Base-by-base conservation (phyloP, 2,888 invertebrate genomes). In the Cephus pulcher region DNA sequence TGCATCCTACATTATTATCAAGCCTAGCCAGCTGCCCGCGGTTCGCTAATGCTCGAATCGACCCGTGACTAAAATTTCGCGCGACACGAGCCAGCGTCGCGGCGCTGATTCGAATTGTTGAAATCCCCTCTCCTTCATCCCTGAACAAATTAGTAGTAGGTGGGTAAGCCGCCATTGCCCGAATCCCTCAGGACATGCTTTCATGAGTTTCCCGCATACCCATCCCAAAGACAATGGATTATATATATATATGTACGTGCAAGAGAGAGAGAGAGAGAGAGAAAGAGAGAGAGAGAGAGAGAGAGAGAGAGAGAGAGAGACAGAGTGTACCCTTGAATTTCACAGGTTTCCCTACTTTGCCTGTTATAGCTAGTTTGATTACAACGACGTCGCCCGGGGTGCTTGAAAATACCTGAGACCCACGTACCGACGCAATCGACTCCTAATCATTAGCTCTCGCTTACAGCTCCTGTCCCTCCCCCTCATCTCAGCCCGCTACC, bases 401-500 rank as follows among this genome's bases (percentile, higher is more conserved):
- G 40, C 40, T 23, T 23, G 40, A 23, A 15, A 56, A 56, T 56
- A 56, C 1, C 40, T 56, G 23, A 56, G 40, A 56, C 40, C 4
- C 40, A 56, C 40, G 23, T 15, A 56, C 40, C 23, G 40, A 56
- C 1, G 40, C 23, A 56, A 56, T 56, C 40, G 23, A 56, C 40
- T 56, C 23, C 40, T 56, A 56, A 56, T 56, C 40, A 56, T 56
- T 56, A 71, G 71, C 71, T 71, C 71, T 33, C 71, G 71, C 71
- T 12, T 32, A 71, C 71, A 11, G 3, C 15, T 2, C 12, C 71
- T 3, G 3, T 6, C 30, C 11, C 11, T 3, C 12, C 32, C 30
- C 30, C 2, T 12, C 12, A 3, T 35, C 3, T 12, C 12, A 35
- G 12, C 32, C 32, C 32, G 11, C 12, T 32, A 11, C 4, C 40